Percentiles rank a stretch among this genome's conserved stretches.
Conservation (phyloP, 2,888 invertebrate genomes). For the Trachelus stipa region DNA sequence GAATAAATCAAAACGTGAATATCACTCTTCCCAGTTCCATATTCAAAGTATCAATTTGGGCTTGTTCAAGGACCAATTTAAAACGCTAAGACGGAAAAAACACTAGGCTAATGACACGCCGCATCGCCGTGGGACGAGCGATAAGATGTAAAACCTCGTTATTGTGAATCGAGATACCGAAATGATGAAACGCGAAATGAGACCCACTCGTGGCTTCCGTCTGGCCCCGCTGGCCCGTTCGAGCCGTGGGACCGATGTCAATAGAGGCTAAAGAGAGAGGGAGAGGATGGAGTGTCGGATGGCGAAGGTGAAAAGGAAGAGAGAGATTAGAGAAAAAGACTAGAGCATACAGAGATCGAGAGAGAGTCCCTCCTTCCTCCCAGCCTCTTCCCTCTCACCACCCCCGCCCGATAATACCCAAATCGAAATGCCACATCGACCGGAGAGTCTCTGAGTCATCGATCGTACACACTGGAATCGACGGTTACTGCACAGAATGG, state of each 20-base stretch:
- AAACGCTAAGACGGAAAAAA: neutral
- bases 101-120: neutral
- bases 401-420: neutral
- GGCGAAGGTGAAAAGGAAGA: neutral
- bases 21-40: neutral
- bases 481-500: neutral
- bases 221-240: neutral
- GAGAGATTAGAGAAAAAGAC: neutral
- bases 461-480: neutral
- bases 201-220: neutral
- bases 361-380: no score
- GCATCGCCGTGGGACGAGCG: neutral
- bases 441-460: neutral
- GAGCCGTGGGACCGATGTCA: neutral
- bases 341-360: neutral
- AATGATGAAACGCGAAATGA: neutral
- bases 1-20: neutral
- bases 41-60: neutral
- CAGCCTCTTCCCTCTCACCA: no score
- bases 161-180: neutral
- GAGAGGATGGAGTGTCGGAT: conserved; percentile 6
- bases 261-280: neutral
- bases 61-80: neutral
- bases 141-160: neutral
- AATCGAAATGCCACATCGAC: neutral